Evolutionary conservation across 2,888 invertebrate genomes (phyloP), one percentile per base, ranked within the genome.

Genomic region (Prenolepis imparis): DNA sequence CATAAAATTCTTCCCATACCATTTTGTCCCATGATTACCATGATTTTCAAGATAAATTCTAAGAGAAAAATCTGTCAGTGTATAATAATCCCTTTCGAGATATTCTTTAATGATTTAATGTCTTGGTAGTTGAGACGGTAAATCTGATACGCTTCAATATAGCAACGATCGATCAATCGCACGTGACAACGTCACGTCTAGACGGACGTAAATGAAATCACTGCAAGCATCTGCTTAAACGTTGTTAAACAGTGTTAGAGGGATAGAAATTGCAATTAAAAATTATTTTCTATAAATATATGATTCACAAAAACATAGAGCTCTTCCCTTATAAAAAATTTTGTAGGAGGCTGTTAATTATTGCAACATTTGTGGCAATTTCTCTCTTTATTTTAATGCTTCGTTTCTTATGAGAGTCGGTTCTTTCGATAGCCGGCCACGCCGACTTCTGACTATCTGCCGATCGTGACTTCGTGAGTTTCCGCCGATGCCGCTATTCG

Each of bases 401-500:
- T 52, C 8, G n/a, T 11, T 67, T 66, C 55, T 67, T 67, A 55
- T 24, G 18, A 36, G 67, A 67, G 55, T 77, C 28, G 15, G 55
- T 57, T 67, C 77, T 48, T 63, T 48, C 21, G 63, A 36, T 36
- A 32, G 3, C 28, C 67, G 55, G 24, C n/a, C 55, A 39, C 52
- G n/a, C 39, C 41, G 55, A n/a, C n/a, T 55, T 67, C 39, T 36
- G 3, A 48, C 77, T 55, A 77, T 68, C 36, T 18, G 15, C 39
- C 81, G 67, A 87, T 84, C 77, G 68, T 68, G 70, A 67, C 59
- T 85, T 85, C 80, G 77, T 74, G 74, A 87, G 83, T 87, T 87
- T 86, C 87, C 75, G 70, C 66, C 61, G 66, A 63, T 85, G 84
- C 89, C 89, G 89, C 88, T 89, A 89, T 78, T 88, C 78, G 75